phyloP scores from a whole-genome alignment of 2,888 invertebrate genomes.

The Digitonthophagus gazella region DNA sequence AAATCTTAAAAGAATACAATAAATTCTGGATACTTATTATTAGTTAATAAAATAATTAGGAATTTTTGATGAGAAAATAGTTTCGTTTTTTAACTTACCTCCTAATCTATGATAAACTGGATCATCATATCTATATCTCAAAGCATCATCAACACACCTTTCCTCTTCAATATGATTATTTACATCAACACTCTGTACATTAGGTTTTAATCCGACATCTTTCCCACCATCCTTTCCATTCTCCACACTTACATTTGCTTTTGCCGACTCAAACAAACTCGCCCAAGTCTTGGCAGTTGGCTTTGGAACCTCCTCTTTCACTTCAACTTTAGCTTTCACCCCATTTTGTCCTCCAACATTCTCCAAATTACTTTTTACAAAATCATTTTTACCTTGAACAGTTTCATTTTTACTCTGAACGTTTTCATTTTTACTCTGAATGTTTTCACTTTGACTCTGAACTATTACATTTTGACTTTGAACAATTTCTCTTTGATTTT shows the following conservation, averaged over 20 bases:
- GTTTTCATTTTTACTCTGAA: too few species aligned
- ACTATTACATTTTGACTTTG: too few species aligned
- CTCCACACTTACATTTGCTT: conserved; percentile 21
- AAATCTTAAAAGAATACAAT: too few species aligned
- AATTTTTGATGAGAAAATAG: too few species aligned
- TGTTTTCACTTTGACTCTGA: too few species aligned
- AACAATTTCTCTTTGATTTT: too few species aligned
- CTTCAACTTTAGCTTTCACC: conserved; percentile 5
- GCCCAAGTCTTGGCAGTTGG: conserved; percentile 60
- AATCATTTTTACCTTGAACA: too few species aligned
- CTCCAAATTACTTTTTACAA: too few species aligned
- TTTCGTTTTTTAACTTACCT: conserved; percentile 59
- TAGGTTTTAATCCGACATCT: background rate
- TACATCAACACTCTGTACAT: conserved; percentile 6
- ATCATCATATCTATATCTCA: conserved; percentile 56
- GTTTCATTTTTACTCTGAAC: too few species aligned
- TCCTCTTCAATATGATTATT: conserved; percentile 29
- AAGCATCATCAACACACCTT: conserved; percentile 29
- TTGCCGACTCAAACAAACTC: conserved; percentile 55
- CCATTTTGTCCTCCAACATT: too few species aligned
- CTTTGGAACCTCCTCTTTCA: conserved; percentile 12
- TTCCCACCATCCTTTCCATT: conserved; percentile 36
- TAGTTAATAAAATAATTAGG: too few species aligned
- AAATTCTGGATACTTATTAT: too few species aligned
- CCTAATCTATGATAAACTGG: conserved; percentile 70